phyloP scores from a whole-genome alignment of 2,888 invertebrate genomes.

The Oxystoma pomonae region DNA sequence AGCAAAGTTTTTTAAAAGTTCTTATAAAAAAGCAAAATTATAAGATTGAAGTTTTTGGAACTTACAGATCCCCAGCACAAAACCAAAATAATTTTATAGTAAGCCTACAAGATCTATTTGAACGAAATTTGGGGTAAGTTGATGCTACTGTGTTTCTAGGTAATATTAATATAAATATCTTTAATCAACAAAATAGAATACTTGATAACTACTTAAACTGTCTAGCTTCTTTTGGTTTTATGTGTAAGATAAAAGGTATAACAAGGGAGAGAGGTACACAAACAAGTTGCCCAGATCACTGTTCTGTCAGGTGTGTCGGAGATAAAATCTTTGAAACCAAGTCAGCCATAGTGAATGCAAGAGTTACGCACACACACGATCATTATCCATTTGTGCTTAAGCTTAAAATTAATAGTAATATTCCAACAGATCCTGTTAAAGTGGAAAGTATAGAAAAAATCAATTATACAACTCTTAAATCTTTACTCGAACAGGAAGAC shows the following conservation, averaged over 20 bases:
- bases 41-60: too few species aligned
- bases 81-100: too few species aligned
- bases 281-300: background rate
- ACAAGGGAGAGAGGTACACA: background rate
- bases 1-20: too few species aligned
- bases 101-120: too few species aligned
- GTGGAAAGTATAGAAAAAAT: background rate
- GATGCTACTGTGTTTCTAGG: too few species aligned
- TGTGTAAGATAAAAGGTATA: background rate
- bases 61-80: too few species aligned
- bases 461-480: background rate
- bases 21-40: too few species aligned
- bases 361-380: background rate
- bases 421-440: background rate
- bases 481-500: background rate
- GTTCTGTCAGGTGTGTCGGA: background rate
- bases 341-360: background rate
- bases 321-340: background rate
- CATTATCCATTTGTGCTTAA: background rate
- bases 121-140: too few species aligned
- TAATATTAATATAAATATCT: too few species aligned
- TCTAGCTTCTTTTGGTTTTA: background rate
- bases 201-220: too few species aligned
- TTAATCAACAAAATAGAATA: too few species aligned
- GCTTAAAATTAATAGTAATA: background rate